A percentile compares a stretch with the other conserved stretches of the same genome.
These are phyloP conservation scores for Seriola rivoliana DNA, from an alignment of 2,113 vertebrate species.

Conservation along the genomic window DNA sequence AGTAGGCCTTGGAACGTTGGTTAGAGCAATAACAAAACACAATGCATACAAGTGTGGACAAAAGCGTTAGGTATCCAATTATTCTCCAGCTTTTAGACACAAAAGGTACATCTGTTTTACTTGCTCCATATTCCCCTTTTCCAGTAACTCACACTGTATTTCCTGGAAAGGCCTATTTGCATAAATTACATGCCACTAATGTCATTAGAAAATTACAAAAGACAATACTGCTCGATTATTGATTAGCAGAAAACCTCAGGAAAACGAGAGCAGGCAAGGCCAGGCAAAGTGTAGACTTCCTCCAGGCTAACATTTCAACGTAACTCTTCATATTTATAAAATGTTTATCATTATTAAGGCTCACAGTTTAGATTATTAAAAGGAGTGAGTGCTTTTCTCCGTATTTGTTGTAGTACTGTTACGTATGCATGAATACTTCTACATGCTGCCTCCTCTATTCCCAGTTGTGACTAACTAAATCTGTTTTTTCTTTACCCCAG, in stretches of 20 bases:
- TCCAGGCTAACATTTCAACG: too few relatives aligned
- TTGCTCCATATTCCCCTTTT: neutral
- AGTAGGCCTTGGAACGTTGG: neutral
- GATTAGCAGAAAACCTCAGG: neutral
- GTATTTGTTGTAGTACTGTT: neutral
- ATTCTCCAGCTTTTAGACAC: neutral
- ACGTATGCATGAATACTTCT: too few relatives aligned
- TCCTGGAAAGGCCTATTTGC: conserved; percentile 1
- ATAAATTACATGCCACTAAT: neutral
- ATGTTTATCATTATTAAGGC: neutral
- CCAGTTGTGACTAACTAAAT: too few relatives aligned
- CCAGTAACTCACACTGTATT: neutral
- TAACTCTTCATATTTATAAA: too few relatives aligned
- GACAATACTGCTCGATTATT: neutral
- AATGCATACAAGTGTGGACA: neutral
- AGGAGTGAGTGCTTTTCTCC: too few relatives aligned
- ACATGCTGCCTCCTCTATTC: too few relatives aligned
- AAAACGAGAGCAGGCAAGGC: too few relatives aligned
- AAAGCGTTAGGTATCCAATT: neutral
- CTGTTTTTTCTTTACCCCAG: too few relatives aligned
- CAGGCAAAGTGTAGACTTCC: neutral
- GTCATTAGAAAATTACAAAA: neutral
- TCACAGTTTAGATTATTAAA: too few relatives aligned
- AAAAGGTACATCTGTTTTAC: neutral
- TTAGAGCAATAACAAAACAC: neutral